Conservation (phyloP, 1,140 invertebrate genomes). For the Cydia amplana region DNA sequence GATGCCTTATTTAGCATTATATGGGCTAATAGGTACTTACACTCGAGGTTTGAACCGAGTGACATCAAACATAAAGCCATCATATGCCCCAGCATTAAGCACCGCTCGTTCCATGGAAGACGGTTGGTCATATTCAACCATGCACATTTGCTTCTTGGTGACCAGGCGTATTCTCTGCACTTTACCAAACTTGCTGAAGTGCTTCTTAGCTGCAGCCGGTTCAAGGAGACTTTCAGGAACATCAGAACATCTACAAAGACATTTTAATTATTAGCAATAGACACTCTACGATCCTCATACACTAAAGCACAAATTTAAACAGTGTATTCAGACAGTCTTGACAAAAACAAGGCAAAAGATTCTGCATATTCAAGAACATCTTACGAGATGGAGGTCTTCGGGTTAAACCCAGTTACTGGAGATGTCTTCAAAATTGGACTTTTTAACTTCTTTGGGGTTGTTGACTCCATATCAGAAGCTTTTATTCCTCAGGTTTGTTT, state of each 20-base stretch:
- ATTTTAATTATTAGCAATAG: slow-evolving; percentile 8
- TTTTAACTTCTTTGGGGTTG: slow-evolving; percentile 53
- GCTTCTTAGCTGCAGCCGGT: slow-evolving; percentile 81
- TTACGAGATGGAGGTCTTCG: slow-evolving; percentile 68
- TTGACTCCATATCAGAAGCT: slow-evolving; percentile 53
- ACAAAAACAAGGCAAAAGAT: background rate
- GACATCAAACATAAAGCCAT: slow-evolving; percentile 82
- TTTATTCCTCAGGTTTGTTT: slow-evolving; percentile 30
- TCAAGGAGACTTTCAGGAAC: slow-evolving; percentile 84
- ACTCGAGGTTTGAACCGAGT: slow-evolving; percentile 73
- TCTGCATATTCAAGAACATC: slow-evolving; percentile 36
- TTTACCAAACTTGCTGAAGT: slow-evolving; percentile 84
- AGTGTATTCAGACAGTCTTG: no score
- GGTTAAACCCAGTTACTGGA: slow-evolving; percentile 42
- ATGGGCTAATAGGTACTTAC: slow-evolving; percentile 50
- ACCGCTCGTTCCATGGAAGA: slow-evolving; percentile 80
- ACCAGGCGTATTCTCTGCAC: slow-evolving; percentile 82
- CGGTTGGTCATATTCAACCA: slow-evolving; percentile 82
- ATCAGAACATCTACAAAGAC: slow-evolving; percentile 79
- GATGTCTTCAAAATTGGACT: slow-evolving; percentile 48
- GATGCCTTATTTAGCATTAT: background rate
- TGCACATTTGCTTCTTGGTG: slow-evolving; percentile 81
- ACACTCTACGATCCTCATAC: background rate
- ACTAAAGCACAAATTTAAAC: background rate
- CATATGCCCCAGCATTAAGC: slow-evolving; percentile 80